Evolutionary conservation across 2,888 invertebrate genomes (phyloP), one percentile per base, ranked within the genome.

Genomic region (Anticlea derivata): DNA sequence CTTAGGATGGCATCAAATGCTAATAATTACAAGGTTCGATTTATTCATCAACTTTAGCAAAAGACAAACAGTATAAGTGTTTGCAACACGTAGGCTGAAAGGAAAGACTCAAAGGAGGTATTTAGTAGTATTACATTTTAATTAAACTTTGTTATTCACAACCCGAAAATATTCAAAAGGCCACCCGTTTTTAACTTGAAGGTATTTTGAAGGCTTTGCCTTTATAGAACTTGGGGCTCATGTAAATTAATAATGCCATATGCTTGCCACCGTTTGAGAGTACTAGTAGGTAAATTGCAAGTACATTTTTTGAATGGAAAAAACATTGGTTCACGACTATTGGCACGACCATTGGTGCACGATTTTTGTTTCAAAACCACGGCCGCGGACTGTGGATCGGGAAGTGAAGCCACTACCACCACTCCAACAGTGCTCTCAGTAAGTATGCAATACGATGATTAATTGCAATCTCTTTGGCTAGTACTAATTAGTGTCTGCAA

Each of bases 11-110:
- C 31, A 45, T 43, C 20, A 29, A 50, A 46, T 31, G 26, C 43
- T 33, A 55, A 48, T 39, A 37, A 3, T 17, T 17, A 33, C 37
- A 34, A 50, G 46, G 35, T 26, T 46, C 34, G 29, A 51, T 54
- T 47, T 40, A 33, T 48, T 54, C 43, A 49, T 47, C 33, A 51
- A 39, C 24, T 34, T 40, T 11, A 38, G n/a, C 43, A 41, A 43
- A 31, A 39, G 45, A 39, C 11, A 41, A 35, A 26, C 13, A 43
- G 34, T 12, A 38, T 29, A 29, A 26, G 41, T 44, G 27, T 27
- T 40, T 34, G 13, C 11, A 43, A 30, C 23, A 34, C 27, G 38
- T 46, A 38, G 33, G 40, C 33, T 22, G 34, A 37, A 45, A 34
- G 44, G 34, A 45, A 37, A 41, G n/a, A 24, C 22, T 39, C 34